Evolutionary conservation across 2,888 invertebrate species (phyloP).

Genomic region (Callimorpha dominula): DNA sequence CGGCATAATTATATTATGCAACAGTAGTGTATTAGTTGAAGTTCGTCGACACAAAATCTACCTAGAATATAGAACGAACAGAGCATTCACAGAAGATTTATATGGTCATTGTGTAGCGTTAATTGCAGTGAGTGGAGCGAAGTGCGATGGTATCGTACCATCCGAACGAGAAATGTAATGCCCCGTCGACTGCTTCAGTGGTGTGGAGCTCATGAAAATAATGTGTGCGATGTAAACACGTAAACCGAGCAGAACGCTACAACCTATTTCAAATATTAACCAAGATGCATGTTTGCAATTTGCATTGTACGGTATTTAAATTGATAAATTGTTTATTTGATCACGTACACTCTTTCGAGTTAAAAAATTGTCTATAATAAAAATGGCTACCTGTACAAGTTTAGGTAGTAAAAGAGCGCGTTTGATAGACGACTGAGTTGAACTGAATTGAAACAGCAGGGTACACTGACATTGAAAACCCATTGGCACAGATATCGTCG

Average conservation of each 20-base stretch:
- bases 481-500: constrained; percentile 78
- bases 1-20: constrained; percentile 49
- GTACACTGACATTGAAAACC: constrained; percentile 72
- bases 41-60: constrained; percentile 61
- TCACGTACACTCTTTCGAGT: constrained; percentile 48
- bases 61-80: constrained; percentile 71
- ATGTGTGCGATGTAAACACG: constrained; percentile 60
- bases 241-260: constrained; percentile 47
- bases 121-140: constrained; percentile 83
- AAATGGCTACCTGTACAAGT: constrained; percentile 55
- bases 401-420: constrained; percentile 61
- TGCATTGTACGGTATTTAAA: constrained; percentile 53
- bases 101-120: constrained; percentile 84
- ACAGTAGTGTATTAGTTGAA: constrained; percentile 46
- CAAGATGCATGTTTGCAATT: constrained; percentile 54
- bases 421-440: constrained; percentile 59
- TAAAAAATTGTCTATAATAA: constrained; percentile 59
- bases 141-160: constrained; percentile 79
- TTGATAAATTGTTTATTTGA: constrained; percentile 57
- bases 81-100: constrained; percentile 81
- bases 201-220: constrained; percentile 63
- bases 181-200: constrained; percentile 57
- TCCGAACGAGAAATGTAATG: constrained; percentile 77
- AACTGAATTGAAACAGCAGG: constrained; percentile 63
- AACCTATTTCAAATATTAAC: constrained; percentile 55